Evolutionary conservation across 1,140 invertebrate genomes (phyloP).

Genomic region (Propsilocerus akamusi): DNA sequence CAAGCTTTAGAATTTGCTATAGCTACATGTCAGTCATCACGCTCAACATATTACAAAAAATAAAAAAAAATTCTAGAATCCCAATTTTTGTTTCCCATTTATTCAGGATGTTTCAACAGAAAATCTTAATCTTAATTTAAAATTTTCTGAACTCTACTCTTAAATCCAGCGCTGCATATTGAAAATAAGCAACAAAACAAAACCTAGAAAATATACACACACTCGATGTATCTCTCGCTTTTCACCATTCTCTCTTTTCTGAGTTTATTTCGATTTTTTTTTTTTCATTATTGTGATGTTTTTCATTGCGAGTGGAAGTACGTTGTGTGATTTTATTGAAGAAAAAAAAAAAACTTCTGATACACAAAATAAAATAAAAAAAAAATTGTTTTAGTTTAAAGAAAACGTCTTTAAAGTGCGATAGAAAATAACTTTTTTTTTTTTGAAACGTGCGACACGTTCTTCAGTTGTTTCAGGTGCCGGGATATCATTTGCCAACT

Average conservation of each 20-base stretch:
- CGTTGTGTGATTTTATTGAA: background rate
- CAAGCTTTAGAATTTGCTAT: too few relatives aligned
- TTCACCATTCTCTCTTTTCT: background rate
- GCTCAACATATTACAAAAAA: too few relatives aligned
- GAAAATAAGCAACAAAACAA: background rate
- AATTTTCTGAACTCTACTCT: background rate
- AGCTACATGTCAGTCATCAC: too few relatives aligned
- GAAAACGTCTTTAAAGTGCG: background rate
- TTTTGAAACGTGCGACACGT: too few relatives aligned
- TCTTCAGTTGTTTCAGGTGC: constrained; percentile 22
- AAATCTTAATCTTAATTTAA: too few relatives aligned
- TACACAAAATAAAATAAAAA: background rate
- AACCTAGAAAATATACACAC: background rate
- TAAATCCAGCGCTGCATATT: background rate
- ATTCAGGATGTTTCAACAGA: too few relatives aligned
- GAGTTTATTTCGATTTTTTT: constrained; percentile 3
- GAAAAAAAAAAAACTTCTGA: background rate
- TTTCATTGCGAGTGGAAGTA: background rate
- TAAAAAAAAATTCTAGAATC: too few relatives aligned
- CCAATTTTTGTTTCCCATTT: too few relatives aligned
- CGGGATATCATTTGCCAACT: constrained; percentile 23
- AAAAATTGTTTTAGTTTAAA: background rate
- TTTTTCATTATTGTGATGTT: constrained; percentile 3
- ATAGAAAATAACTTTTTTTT: too few relatives aligned
- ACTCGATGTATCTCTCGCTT: background rate